Evolutionary conservation across 2,113 vertebrate species (phyloP), one percentile per base, ranked within the genome.

Genomic region (Grammomys dolichurus): DNA sequence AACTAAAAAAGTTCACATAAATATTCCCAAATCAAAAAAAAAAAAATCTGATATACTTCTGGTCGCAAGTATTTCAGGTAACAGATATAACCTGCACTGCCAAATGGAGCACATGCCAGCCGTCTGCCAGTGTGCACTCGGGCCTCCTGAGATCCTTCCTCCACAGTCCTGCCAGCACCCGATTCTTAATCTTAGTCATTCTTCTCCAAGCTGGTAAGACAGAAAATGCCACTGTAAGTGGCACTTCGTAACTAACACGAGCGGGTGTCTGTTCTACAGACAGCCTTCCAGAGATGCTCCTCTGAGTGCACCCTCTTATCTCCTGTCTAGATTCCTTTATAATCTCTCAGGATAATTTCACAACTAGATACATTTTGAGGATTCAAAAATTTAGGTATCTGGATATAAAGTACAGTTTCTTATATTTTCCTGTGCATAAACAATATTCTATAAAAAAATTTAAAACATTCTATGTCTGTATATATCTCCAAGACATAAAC

Each of bases 401-500:
- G 77, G 63, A 96, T 16, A 76, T 89, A 69, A 87, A 95, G 43
- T 70, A 96, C 13, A 93, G 84, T 56, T 81, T 96, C 69, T 89
- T 87, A 84, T 51, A 31, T 46, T 84, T 26, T 24, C 87, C 56
- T 82, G 51, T 36, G 14, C 10, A 81, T 20, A 95, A 78, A 17
- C 43, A 58, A 84, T 72, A 51, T 9, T 89, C 58, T 86, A 90
- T 54, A 92, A 85, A 87, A 26, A 87, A 95, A 75, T 5, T 6
- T 54, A 40, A 60, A 95, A 82, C 17, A 67, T 54, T 22, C 24
- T 85, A 22, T 43, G 13, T 80, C 82, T 78, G 20, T 24, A 36
- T 26, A 58, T 19, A 58, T 10, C 26, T 7, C 26, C 12, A 82
- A 93, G 46, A 95, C 20, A 69, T n/a, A 40, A 88, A 81, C n/a